These are phyloP conservation scores for Incurvaria masculella DNA, from an alignment of 2,888 invertebrate genomes.

Conservation along the genomic window DNA sequence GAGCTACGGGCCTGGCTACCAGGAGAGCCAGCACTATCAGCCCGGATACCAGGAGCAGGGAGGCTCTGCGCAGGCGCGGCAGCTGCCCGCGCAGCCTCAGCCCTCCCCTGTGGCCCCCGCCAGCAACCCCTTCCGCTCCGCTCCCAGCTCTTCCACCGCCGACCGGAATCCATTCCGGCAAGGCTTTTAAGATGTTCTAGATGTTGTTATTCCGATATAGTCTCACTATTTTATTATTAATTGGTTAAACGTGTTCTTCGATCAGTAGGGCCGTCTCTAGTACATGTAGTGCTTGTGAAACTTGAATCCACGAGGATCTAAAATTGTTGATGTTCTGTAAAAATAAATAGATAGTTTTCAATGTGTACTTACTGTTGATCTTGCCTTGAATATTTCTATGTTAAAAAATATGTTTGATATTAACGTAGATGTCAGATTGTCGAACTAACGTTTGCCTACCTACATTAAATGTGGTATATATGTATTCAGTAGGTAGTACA, in stretches of 20 bases:
- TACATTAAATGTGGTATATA: too few relatives aligned
- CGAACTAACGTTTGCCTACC: too few relatives aligned
- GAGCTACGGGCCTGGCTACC: slow-evolving; percentile 31
- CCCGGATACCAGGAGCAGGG: slow-evolving; percentile 41
- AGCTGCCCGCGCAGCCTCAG: slow-evolving; percentile 48
- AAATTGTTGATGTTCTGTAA: neutral
- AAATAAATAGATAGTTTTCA: neutral
- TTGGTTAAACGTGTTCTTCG: slow-evolving; percentile 36
- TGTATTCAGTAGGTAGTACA: too few relatives aligned
- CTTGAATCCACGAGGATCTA: neutral
- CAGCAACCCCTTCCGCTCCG: slow-evolving; percentile 41
- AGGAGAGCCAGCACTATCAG: slow-evolving; percentile 28
- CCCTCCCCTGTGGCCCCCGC: slow-evolving; percentile 37
- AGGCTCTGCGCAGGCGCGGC: slow-evolving; percentile 41
- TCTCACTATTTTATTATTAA: slow-evolving; percentile 50
- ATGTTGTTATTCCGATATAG: slow-evolving; percentile 50
- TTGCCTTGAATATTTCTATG: neutral
- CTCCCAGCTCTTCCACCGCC: slow-evolving; percentile 18
- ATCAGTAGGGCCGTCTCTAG: neutral
- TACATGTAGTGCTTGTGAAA: neutral
- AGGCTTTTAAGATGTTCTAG: slow-evolving; percentile 60
- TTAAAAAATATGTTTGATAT: too few relatives aligned
- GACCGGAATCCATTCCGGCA: slow-evolving; percentile 80
- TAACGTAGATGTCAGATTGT: too few relatives aligned
- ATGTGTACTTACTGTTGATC: neutral